Evolutionary conservation across 2,888 invertebrate species (phyloP).

Genomic region (Vannuccia rotundouncinata): DNA sequence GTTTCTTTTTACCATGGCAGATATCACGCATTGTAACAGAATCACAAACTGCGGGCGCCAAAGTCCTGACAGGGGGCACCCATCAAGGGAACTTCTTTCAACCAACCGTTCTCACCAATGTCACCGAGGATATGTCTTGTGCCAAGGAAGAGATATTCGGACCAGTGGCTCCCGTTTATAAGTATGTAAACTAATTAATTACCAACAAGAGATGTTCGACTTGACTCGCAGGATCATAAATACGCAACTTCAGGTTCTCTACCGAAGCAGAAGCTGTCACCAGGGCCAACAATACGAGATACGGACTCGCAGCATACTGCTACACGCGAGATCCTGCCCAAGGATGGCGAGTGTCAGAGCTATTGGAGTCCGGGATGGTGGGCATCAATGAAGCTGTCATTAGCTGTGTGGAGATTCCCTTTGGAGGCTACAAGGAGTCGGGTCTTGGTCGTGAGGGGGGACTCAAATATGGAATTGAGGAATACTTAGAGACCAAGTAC

Average conservation of each 20-base stretch:
- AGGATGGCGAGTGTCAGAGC: constrained; percentile 76
- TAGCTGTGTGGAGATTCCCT: constrained; percentile 83
- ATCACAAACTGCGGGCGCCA: constrained; percentile 77
- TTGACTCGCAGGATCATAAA: too few relatives aligned
- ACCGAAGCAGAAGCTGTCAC: constrained; percentile 77
- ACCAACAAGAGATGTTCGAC: too few relatives aligned
- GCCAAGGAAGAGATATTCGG: constrained; percentile 89
- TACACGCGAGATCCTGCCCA: constrained; percentile 81
- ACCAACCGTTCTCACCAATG: constrained; percentile 76
- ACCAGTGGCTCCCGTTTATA: constrained; percentile 76
- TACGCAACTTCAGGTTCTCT: constrained; percentile 62
- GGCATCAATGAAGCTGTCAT: constrained; percentile 91
- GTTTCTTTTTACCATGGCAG: too few relatives aligned
- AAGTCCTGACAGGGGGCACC: constrained; percentile 69
- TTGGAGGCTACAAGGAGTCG: constrained; percentile 95
- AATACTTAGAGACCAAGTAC: constrained; percentile 33
- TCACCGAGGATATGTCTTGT: constrained; percentile 73
- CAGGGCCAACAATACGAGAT: constrained; percentile 72
- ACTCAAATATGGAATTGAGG: constrained; percentile 34
- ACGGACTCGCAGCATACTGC: constrained; percentile 89
- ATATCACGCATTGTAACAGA: constrained; percentile 68
- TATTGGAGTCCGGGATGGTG: constrained; percentile 75
- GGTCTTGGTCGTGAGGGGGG: constrained; percentile 91
- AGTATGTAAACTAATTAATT: constrained; percentile 58
- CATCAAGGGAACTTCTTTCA: constrained; percentile 71